A percentile compares a stretch with the other conserved stretches of the same genome.
Conservation (phyloP, 2,797 vertebrate species). For the Liasis olivaceus region DNA sequence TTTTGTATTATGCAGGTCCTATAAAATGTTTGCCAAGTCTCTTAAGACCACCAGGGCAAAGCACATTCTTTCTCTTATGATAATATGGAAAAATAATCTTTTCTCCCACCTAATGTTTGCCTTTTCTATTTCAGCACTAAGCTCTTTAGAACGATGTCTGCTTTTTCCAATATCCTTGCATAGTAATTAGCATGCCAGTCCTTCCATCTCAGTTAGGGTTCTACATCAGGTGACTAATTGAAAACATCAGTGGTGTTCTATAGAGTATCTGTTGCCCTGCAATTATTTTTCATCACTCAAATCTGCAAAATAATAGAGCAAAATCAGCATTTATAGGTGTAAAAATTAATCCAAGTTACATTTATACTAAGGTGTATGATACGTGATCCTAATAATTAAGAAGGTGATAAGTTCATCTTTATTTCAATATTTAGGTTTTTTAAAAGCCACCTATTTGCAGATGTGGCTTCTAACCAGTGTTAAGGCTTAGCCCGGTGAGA, state of each 20-base stretch:
- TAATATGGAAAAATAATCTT: conserved; percentile 18
- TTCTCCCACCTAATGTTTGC: conserved; percentile 4
- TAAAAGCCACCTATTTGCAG: background rate
- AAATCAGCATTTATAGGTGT: background rate
- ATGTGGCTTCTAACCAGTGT: background rate
- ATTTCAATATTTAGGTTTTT: background rate
- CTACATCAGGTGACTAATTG: background rate
- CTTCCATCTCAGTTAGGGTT: background rate
- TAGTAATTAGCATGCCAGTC: conserved; percentile 6
- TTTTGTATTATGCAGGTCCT: background rate
- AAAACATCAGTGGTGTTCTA: background rate
- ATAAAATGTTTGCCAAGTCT: conserved; percentile 20
- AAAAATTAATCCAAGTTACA: background rate
- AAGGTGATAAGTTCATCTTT: background rate
- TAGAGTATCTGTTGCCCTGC: background rate
- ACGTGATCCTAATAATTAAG: background rate
- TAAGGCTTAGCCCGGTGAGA: background rate
- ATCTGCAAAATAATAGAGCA: background rate
- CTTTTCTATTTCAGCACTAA: background rate
- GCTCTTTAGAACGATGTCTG: conserved; percentile 15
- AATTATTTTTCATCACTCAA: background rate
- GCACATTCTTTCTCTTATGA: background rate
- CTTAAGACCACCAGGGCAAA: conserved; percentile 13
- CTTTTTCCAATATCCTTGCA: background rate
- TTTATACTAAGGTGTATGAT: background rate